Base-by-base conservation (phyloP, 2,113 vertebrate species). In the Trematocara macrostoma region DNA sequence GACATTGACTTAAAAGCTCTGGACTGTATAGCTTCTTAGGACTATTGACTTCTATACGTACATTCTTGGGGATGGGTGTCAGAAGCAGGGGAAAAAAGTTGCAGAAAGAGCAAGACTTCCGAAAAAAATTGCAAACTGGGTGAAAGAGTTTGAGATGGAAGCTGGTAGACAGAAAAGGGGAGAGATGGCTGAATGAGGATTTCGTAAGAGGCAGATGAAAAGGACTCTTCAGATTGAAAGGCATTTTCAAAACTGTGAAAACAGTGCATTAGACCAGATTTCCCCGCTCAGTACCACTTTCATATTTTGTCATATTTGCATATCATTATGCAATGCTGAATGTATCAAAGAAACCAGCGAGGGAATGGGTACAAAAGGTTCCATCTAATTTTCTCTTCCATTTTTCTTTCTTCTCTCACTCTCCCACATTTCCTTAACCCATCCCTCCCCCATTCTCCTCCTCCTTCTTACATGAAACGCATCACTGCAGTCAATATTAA, bases 1-100 rank as follows among this genome's bases (percentile, higher is more conserved):
- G 91, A 95, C 93, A 91, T 93, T 93, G 90, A 84, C 85, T 93
- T 89, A 91, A 84, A 81, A 89, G 84, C 82, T 83, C 38, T 87
- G 79, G 55, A 85, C 69, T 82, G 52, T 59, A 69, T 34, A 45
- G 47, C 34, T 69, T 38, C 78, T 84, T 38, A 57, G 38, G 29
- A 56, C 67, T 20, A 84, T 82, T 64, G 81, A 91, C 87, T 88
- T 88, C 69, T 76, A 64, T 69, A 61, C 34, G 23, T 91, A 81
- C 80, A 74, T 74, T 15, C 42, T 87, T 35, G 15, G 80, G 87
- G 79, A 87, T 57, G 82, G 88, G 82, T 5, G 6, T 47, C 18
- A 57, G 55, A 52, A 59, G n/a, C 23, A 42, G 3, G 14, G n/a
- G 15, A 23, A 6, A 38, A 80, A 82, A 61, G 80, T 45, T 86